Base-by-base conservation (phyloP, 2,888 invertebrate genomes). In the Scrobipalpa costella region DNA sequence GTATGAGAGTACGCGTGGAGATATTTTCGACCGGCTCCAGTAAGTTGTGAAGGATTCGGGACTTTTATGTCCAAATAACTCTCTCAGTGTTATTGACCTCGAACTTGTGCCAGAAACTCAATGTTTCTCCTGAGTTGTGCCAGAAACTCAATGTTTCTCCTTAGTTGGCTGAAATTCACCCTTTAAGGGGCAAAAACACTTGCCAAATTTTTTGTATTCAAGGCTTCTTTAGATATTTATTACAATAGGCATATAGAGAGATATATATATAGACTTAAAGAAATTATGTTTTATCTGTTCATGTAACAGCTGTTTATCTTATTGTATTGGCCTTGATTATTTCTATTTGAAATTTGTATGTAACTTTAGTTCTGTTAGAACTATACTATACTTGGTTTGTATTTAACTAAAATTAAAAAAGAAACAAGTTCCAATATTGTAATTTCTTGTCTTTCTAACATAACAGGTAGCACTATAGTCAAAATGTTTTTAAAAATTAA, bases 1-100 rank as follows among this genome's bases (percentile, higher is more conserved):
- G 61, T 49, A 64, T 64, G 61, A 57, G 69, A 67, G 57, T 57
- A 66, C 64, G 67, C 59, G 55, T 55, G 55, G 13, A 38, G 57
- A 58, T 63, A 57, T 63, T 69, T 67, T n/a, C 38, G 38, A 58
- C 38, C 38, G 21, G 15, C 17, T 38, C 57, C 57, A 58, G 38
- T 21, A 19, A 33, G 17, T 33, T 52, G 2, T 57, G 17, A 11
- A 27, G 33, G 19, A 15, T 36, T 34, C 13, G 1, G 40, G 19
- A 36, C 3, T 6, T 44, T 15, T 44, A 15, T 6, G n/a, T 15
- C 7, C 27, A 33, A 40, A 27, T 47, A 8, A 11, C 17, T 17
- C 7, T 13, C 6, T 8, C 38, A 50, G 27, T 58, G 63, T 47
- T 34, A 57, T 19, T 63, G 63, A 63, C 63, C 63, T 63, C 44